phyloP scores from a whole-genome alignment of 2,797 vertebrate species.

The Strix occidentalis region DNA sequence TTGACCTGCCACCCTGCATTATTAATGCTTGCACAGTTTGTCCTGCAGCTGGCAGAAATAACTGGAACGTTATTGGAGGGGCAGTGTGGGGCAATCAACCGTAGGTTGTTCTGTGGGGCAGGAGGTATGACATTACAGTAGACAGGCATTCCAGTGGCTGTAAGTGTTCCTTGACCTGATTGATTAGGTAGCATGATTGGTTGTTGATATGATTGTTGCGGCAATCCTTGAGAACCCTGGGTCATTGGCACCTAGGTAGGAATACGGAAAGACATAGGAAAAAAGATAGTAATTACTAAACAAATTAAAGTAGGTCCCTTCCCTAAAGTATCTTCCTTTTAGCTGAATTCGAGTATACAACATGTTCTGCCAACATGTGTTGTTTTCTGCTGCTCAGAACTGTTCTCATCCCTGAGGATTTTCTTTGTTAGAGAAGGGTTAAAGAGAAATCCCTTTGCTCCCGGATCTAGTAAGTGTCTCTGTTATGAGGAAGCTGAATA shows the following conservation, averaged over 20 bases:
- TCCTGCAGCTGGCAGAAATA: constrained; percentile 85
- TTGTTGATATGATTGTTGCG: constrained; percentile 83
- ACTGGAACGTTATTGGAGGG: constrained; percentile 78
- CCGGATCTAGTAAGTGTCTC: not conserved
- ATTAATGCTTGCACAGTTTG: constrained; percentile 84
- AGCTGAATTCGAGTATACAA: not conserved
- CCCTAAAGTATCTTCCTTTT: not conserved
- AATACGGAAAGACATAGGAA: not conserved
- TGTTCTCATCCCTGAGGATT: not conserved
- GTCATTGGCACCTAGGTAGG: constrained; percentile 80
- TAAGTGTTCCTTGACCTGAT: constrained; percentile 82
- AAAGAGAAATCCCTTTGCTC: not conserved
- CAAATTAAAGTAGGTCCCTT: not conserved
- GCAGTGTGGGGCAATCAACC: constrained; percentile 79
- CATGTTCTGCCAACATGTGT: not conserved
- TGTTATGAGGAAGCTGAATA: not conserved
- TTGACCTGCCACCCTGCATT: constrained; percentile 84
- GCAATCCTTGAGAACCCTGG: constrained; percentile 81
- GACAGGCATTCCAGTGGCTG: constrained; percentile 81
- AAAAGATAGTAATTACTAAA: not conserved
- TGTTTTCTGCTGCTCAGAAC: not conserved
- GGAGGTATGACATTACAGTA: constrained; percentile 90
- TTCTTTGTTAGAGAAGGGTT: not conserved
- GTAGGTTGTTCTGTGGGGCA: constrained; percentile 79
- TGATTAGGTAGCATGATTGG: constrained; percentile 83